Evolutionary conservation across 2,888 invertebrate genomes (phyloP).

Genomic region (Philhelius pedissequus): DNA sequence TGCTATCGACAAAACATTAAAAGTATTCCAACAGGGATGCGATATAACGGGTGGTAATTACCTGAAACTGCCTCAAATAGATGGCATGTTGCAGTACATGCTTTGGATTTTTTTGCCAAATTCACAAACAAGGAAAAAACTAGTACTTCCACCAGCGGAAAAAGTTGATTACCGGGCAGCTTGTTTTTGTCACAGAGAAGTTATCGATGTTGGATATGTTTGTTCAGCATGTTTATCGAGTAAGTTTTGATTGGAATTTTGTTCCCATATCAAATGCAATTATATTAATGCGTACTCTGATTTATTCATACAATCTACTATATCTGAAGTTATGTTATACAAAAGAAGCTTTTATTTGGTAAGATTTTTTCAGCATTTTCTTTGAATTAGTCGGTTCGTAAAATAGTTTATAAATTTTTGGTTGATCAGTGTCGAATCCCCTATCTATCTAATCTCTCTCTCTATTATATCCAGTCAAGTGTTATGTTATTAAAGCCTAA

Average conservation of each 20-base stretch:
- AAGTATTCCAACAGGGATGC: constrained; percentile 95
- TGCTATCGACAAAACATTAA: constrained; percentile 93
- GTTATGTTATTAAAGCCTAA: too few relatives aligned
- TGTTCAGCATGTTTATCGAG: constrained; percentile 98
- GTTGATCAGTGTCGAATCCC: too few relatives aligned
- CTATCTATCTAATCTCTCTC: too few relatives aligned
- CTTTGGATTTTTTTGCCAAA: constrained; percentile 96
- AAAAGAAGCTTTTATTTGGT: too few relatives aligned
- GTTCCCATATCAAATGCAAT: too few relatives aligned
- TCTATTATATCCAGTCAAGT: too few relatives aligned
- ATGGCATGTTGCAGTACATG: constrained; percentile 83
- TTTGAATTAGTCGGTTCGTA: too few relatives aligned
- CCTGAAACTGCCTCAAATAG: constrained; percentile 91
- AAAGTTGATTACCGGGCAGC: constrained; percentile 98
- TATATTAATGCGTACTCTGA: too few relatives aligned
- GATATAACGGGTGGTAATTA: constrained; percentile 97
- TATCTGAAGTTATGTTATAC: too few relatives aligned
- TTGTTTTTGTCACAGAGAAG: constrained; percentile 97
- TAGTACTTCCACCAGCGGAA: constrained; percentile 92
- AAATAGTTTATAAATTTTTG: too few relatives aligned
- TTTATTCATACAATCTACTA: too few relatives aligned
- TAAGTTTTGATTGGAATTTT: constrained; percentile 78
- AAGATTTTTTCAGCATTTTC: too few relatives aligned
- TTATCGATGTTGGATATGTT: constrained; percentile 97
- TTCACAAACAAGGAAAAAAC: constrained; percentile 86